Base-by-base conservation (phyloP, 2,113 vertebrate genomes). In the Elachura formosa region DNA sequence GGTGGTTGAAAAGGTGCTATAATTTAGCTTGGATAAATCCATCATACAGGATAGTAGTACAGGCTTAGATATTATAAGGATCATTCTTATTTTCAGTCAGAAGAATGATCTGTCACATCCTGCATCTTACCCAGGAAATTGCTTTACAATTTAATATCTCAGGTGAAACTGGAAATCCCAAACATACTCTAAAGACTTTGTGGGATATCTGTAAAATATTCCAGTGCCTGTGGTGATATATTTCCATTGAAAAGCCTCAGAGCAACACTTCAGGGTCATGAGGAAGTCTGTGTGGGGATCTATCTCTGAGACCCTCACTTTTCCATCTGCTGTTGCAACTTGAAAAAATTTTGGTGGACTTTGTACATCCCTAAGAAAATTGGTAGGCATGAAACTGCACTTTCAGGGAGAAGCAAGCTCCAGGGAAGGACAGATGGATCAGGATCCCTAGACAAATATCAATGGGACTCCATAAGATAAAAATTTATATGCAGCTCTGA, bases 21-120 rank as follows among this genome's bases (percentile, higher is more conserved):
- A 68, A 84, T 95, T 89, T 82, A 72, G n/a, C 64, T 89, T 78
- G 80, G 90, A 76, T 71, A 89, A 79, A 84, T 94, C 87, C 56
- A 45, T 96, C 69, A 88, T 52, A 58, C 96, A 92, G 86, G 64
- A 90, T 3, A 5, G 62, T 72, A 89, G 40, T 73, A 54, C 93
- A 90, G 82, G 15, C 62, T 93, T 72, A 72, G 69, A 81, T 94
- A 93, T 81, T 86, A 38, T 75, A 68, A 90, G 54, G 54, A 92
- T 69, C 54, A 59, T 94, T 96, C 95, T 93, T 90, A 38, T 87
- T 91, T 92, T 84, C n/a, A 81, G 52, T 68, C 10, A 14, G 36
- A 92, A 89, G n/a, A 87, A 56, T 84, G 48, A 56, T 91, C 77
- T 68, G 49, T 87, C 75, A 34, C 31, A 66, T 91, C 29, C 74